These are phyloP conservation scores for Procambarus virginalis DNA, from an alignment of 1,140 invertebrate genomes.

Conservation along the genomic window DNA sequence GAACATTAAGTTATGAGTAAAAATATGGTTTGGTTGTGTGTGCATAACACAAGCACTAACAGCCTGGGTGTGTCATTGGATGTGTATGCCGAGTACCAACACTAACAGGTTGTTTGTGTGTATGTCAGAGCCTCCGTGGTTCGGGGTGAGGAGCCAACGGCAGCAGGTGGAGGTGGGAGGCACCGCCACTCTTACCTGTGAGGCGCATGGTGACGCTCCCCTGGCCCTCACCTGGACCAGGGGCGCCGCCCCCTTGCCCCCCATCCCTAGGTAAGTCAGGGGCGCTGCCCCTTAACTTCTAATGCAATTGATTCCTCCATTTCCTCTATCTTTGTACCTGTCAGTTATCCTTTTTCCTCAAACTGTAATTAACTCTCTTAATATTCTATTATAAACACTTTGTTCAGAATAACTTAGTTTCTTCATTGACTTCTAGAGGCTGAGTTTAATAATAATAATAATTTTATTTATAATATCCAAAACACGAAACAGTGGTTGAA, in stretches of 20 bases:
- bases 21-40: background rate
- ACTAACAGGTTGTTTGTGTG: slow-evolving; percentile 4
- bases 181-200: slow-evolving; percentile 45
- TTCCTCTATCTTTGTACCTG: no score
- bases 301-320: no score
- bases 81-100: no score
- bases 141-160: slow-evolving; percentile 43
- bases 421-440: no score
- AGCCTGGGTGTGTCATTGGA: background rate
- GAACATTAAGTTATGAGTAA: background rate
- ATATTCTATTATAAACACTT: no score
- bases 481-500: no score
- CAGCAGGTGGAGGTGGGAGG: slow-evolving; percentile 59
- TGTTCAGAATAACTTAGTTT: no score
- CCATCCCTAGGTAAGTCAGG: slow-evolving; percentile 25
- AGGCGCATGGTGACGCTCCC: slow-evolving; percentile 57
- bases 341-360: no score
- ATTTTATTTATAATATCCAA: no score
- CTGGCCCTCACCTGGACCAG: slow-evolving; percentile 63
- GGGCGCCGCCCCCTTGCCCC: slow-evolving; percentile 24
- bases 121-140: slow-evolving; percentile 65
- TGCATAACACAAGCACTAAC: background rate
- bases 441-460: no score
- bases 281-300: no score
- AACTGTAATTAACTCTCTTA: no score